phyloP scores from a whole-genome alignment of 2,113 vertebrate genomes.

The Cochlearius cochlearius region DNA sequence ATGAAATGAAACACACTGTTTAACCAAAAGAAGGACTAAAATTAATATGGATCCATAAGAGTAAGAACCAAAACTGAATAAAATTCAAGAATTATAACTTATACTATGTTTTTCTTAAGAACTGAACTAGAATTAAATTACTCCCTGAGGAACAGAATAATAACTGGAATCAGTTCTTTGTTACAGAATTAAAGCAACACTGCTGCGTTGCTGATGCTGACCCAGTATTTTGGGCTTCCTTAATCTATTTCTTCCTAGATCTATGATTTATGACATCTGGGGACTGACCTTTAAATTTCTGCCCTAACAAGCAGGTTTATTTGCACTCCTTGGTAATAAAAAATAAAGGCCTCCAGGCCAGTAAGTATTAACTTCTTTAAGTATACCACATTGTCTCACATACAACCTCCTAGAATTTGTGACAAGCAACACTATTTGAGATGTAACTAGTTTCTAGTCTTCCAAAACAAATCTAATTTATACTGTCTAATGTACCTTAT shows the following conservation, averaged over 20 bases:
- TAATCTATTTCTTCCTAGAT: slow-evolving; percentile 33
- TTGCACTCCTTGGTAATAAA: slow-evolving; percentile 24
- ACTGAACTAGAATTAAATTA: slow-evolving; percentile 9
- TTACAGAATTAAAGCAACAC: slow-evolving; percentile 13
- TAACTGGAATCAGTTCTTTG: slow-evolving; percentile 21
- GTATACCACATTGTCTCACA: not conserved
- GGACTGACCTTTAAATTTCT: slow-evolving; percentile 53
- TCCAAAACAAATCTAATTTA: slow-evolving; percentile 16
- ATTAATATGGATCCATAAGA: not conserved
- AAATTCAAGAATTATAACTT: not conserved
- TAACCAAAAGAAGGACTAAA: not conserved
- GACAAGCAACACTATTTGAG: not conserved
- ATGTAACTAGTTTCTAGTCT: not conserved
- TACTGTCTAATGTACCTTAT: not conserved
- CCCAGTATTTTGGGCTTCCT: slow-evolving; percentile 16
- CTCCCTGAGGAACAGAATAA: slow-evolving; percentile 5
- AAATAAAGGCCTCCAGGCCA: slow-evolving; percentile 25
- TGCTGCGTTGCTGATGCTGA: slow-evolving; percentile 7
- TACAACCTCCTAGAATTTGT: not conserved
- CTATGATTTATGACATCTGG: slow-evolving; percentile 51
- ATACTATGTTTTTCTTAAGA: not conserved
- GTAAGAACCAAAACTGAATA: not conserved
- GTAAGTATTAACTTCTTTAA: slow-evolving; percentile 25
- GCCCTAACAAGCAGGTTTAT: slow-evolving; percentile 50
- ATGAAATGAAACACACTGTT: not conserved